Evolutionary conservation across 2,888 invertebrate genomes (phyloP), one percentile per base, ranked within the genome.

Genomic region (Aphidoletes aphidimyza): DNA sequence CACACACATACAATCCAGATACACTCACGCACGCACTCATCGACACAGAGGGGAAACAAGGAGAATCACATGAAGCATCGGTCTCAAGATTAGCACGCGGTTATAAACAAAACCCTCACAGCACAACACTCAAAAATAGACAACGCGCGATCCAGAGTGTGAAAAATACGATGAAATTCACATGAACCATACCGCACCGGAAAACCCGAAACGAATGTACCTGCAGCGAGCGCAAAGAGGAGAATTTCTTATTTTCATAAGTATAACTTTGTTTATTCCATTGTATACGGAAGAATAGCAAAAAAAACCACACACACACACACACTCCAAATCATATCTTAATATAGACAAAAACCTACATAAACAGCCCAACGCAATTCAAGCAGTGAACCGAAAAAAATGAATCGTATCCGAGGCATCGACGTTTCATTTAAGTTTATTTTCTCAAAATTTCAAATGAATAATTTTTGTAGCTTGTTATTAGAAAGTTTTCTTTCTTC

Each of bases 381-480:
- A 42, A 6, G 42, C 42, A 42, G 6, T 3, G 19, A 0, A 30
- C 30, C 11, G 42, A 14, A 42, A 6, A 30, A 30, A 69, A 69
- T 69, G 69, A 30, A 30, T 30, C 69, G 69, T 30, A 54, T 54
- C 30, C 30, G n/a, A 17, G 26, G 2, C 8, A 69, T 69, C 34
- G 81, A 37, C 37, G 22, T 81, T 81, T 81, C 81, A 81, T 81
- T 81, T 81, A 81, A 81, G 81, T 22, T 22, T 81, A 81, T 81
- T 81, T 81, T 81, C 81, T 81, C 81, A 37, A 81, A 81, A 81
- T 81, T 81, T 37, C 8, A n/a, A n/a, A 37, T 34, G 22, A n/a
- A 37, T 37, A n/a, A 54, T 81, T 37, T 81, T 81, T 81, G n/a
- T 81, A 81, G 81, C 81, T 81, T 81, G 81, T 81, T 81, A 81